These are phyloP conservation scores for Melieria picta DNA, from an alignment of 2,888 invertebrate genomes.

Conservation along the genomic window DNA sequence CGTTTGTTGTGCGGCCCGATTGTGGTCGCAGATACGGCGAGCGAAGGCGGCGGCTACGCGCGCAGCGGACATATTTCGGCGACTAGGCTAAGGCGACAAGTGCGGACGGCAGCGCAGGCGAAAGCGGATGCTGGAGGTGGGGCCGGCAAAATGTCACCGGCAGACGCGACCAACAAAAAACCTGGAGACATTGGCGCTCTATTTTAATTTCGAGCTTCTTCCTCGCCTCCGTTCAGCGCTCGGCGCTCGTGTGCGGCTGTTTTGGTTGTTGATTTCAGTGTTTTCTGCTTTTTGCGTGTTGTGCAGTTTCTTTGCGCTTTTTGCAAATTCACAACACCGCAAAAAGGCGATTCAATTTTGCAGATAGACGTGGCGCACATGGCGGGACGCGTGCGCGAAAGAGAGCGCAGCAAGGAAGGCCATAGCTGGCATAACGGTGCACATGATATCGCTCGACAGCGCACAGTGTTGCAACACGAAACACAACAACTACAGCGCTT, in stretches of 20 bases:
- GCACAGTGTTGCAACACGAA: background rate
- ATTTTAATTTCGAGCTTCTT: too few relatives aligned
- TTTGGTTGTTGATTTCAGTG: constrained; percentile 1
- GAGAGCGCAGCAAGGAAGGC: background rate
- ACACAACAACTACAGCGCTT: background rate
- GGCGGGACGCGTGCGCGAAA: constrained; percentile 7
- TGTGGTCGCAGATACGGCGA: too few relatives aligned
- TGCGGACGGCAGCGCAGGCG: background rate
- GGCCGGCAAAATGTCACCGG: constrained; percentile 10
- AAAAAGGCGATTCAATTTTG: constrained; percentile 27
- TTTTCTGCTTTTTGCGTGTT: constrained; percentile 18
- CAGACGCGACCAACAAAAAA: constrained; percentile 9
- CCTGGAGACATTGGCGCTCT: too few relatives aligned
- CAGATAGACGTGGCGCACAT: constrained; percentile 15
- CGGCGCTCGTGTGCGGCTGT: too few relatives aligned
- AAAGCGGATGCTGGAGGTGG: background rate
- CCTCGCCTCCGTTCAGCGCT: too few relatives aligned
- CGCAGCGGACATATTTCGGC: too few relatives aligned
- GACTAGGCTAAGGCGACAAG: background rate
- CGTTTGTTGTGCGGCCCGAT: too few relatives aligned
- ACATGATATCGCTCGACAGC: background rate
- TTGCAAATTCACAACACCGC: background rate
- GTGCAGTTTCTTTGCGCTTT: constrained; percentile 8
- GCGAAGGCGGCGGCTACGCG: too few relatives aligned
- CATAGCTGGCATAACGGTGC: background rate